Conservation (phyloP, 2,113 vertebrate species). For the Tauraco erythrolophus region DNA sequence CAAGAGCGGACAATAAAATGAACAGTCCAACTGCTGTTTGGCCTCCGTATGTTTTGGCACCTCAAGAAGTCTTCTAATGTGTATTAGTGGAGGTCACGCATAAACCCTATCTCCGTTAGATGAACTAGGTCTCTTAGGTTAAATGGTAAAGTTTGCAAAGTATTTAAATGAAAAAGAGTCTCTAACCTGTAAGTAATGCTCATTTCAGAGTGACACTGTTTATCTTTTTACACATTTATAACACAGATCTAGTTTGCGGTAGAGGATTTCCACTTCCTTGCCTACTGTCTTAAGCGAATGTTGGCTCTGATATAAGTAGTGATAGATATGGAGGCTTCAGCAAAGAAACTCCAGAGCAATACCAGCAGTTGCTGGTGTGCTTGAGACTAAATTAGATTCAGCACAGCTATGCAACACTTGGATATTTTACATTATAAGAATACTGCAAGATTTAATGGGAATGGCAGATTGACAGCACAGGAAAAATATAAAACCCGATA, state of each 20-base stretch:
- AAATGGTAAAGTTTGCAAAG: not conserved
- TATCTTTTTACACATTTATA: not conserved
- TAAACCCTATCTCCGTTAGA: not conserved
- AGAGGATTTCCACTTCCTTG: not conserved
- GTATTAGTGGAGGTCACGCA: not conserved
- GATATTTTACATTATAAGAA: not conserved
- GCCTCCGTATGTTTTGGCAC: not conserved
- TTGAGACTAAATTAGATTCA: not conserved
- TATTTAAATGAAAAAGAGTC: not conserved
- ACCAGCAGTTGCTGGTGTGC: not conserved
- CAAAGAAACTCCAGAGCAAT: not conserved
- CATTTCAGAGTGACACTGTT: not conserved
- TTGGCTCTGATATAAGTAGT: not conserved
- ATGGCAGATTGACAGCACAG: not conserved
- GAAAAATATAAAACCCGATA: not conserved
- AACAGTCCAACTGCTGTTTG: not conserved
- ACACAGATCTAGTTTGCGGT: not conserved
- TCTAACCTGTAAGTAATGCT: not conserved
- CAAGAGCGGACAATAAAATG: not conserved
- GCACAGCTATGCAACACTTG: not conserved
- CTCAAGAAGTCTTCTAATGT: not conserved
- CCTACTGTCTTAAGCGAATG: not conserved
- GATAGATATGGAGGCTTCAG: not conserved
- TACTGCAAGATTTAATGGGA: not conserved
- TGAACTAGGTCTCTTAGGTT: not conserved